phyloP scores from a whole-genome alignment of 2,113 vertebrate genomes.

The Pseudorectes ferrugineus region DNA sequence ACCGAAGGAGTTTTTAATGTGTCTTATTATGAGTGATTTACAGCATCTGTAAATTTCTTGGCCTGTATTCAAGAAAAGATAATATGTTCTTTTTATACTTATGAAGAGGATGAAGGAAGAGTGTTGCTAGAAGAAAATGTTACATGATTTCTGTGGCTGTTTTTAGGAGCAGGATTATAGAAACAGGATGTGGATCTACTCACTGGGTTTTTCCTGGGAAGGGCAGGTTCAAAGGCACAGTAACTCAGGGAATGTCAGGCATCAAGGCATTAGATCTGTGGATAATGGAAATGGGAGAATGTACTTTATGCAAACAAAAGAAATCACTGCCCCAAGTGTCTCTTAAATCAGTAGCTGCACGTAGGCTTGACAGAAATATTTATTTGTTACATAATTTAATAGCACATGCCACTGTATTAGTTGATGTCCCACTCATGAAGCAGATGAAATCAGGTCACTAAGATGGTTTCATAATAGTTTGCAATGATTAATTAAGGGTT shows the following conservation, averaged over 20 bases:
- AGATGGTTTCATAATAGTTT: neutral
- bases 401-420: neutral
- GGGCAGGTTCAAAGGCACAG: neutral
- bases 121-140: neutral
- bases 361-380: neutral
- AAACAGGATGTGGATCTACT: neutral
- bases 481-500: neutral
- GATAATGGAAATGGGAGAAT: neutral
- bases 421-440: neutral
- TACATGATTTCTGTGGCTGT: neutral
- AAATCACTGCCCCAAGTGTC: neutral
- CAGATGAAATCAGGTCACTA: neutral
- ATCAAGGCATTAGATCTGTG: neutral
- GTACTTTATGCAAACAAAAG: neutral
- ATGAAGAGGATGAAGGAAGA: neutral
- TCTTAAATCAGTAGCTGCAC: neutral
- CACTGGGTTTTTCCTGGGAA: neutral
- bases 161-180: conserved; percentile 1
- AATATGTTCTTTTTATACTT: conserved; percentile 24
- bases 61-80: conserved; percentile 5
- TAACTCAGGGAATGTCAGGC: neutral
- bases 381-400: conserved; percentile 5
- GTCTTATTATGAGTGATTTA: neutral
- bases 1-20: neutral
- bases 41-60: neutral